These are phyloP conservation scores for Lasaia peninsularis DNA, from an alignment of 1,140 invertebrate genomes.

Conservation along the genomic window DNA sequence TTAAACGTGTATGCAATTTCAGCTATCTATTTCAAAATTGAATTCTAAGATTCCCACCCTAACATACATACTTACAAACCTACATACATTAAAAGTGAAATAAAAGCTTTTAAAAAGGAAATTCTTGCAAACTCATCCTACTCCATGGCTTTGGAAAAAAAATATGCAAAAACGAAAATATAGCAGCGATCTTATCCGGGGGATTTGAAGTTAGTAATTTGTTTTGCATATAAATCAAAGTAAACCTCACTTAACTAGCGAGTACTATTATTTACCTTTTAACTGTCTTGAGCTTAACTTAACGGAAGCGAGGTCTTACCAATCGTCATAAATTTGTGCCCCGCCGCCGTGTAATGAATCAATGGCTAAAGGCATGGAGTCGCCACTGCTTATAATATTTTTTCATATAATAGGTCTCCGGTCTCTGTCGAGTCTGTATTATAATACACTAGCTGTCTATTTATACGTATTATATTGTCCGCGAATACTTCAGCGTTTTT, in stretches of 20 bases:
- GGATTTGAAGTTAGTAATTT: conserved; percentile 9
- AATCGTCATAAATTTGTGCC: conserved; percentile 38
- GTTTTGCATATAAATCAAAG: conserved; percentile 26
- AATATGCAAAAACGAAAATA: conserved; percentile 8
- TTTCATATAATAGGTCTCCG: background rate
- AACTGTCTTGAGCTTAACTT: conserved; percentile 31
- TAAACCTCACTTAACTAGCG: conserved; percentile 28
- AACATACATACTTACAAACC: too few relatives aligned
- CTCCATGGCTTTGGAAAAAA: background rate
- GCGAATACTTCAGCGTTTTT: too few relatives aligned
- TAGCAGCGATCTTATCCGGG: background rate
- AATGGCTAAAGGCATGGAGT: conserved; percentile 35
- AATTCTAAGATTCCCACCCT: too few relatives aligned
- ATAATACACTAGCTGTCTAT: background rate
- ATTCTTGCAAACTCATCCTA: background rate
- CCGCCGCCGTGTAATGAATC: conserved; percentile 44
- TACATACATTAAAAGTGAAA: too few relatives aligned
- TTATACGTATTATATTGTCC: too few relatives aligned
- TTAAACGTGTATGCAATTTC: too few relatives aligned
- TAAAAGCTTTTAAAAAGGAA: background rate
- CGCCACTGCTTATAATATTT: conserved; percentile 4
- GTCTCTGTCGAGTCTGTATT: background rate
- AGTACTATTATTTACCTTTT: conserved; percentile 39
- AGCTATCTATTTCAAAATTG: too few relatives aligned
- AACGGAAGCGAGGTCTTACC: conserved; percentile 34